Evolutionary conservation across 64 coral and sea anemone species (phyloP).

Genomic region (Porites lutea): DNA sequence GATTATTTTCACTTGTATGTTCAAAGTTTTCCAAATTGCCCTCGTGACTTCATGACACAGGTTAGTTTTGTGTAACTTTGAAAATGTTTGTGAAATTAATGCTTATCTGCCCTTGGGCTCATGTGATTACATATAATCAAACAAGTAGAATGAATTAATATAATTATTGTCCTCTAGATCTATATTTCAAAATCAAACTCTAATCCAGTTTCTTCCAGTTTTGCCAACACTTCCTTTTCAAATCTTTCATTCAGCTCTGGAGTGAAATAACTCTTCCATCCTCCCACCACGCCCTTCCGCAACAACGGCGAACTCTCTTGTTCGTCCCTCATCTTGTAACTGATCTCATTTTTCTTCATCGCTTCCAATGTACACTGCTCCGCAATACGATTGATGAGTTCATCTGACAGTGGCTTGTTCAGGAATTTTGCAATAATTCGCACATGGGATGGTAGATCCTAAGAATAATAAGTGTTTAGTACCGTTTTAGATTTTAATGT

Average conservation of each 20-base stretch:
- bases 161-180: not conserved
- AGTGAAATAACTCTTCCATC: constrained; percentile 24
- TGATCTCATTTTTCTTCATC: not conserved
- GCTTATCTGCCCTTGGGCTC: no score
- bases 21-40: no score
- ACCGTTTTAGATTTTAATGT: no score
- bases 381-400: not conserved
- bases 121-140: no score
- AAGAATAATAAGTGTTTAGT: not conserved
- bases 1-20: no score
- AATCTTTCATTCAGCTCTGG: constrained; percentile 13
- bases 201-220: constrained; percentile 9
- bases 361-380: not conserved
- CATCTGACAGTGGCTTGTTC: constrained; percentile 5
- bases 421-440: not conserved
- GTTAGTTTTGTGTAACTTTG: no score
- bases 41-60: no score
- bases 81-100: no score
- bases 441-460: constrained; percentile 2
- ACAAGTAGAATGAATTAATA: no score
- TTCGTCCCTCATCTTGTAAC: not conserved
- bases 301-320: not conserved
- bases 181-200: constrained; percentile 4
- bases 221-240: constrained; percentile 1
- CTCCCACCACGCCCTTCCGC: not conserved